Evolutionary conservation across 2,113 vertebrate species (phyloP), one percentile per base, ranked within the genome.

Genomic region (Neoarius graeffei): DNA sequence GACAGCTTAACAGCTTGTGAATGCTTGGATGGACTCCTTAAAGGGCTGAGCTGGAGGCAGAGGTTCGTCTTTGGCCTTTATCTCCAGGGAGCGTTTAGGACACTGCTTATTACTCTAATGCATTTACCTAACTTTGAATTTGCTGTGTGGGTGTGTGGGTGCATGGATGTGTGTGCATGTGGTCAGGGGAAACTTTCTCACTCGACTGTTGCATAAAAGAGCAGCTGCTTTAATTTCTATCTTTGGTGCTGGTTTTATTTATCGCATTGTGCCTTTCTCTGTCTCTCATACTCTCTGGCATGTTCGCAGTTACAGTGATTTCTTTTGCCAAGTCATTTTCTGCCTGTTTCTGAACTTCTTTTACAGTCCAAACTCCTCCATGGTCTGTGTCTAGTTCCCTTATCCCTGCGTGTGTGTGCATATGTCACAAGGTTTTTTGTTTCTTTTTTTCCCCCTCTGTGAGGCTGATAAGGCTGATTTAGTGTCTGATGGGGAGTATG

Each of bases 381-480:
- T 84, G 52, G 30, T 67, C 62, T 81, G 5, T 30, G 71, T 59
- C 66, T 71, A 57, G 50, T 83, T 83, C 13, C 13, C 85, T 56
- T 69, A 71, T 5, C 30, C 57, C 73, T 77, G 85, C 86, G 87
- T 88, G 81, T 82, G 81, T 54, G 64, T 59, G 80, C 54, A 54
- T 48, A n/a, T 27, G 56, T 64, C 20, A 35, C 1, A 25, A 56
- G 52, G 42, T 48, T 59, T 15, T 17, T 35, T 35, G 9, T 6
- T 54, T 7, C 52, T 54, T 60, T 84, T 71, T 88, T 67, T 88
- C 62, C 86, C 73, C n/a, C 25, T 64, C 64, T 54, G 86, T 87
- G 83, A 88, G 81, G 83, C 87, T 86, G 85, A 91, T 89, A 88
- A 90, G 85, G 87, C 81, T 87, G 88, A 87, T 90, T 86, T 89